Conservation (phyloP, 2,888 invertebrate genomes). For the Conistra vaccinii region DNA sequence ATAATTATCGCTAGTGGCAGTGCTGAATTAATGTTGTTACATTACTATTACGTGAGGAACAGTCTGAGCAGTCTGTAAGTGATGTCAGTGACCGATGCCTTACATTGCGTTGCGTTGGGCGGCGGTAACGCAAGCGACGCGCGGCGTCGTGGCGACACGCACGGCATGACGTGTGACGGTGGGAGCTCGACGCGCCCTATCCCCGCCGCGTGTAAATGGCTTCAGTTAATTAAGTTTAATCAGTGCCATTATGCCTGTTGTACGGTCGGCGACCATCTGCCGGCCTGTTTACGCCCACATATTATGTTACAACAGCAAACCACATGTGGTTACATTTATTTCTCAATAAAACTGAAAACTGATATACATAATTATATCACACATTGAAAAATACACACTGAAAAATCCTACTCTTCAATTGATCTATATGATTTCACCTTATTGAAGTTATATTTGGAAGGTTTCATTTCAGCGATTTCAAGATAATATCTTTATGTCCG, state of each 20-base stretch:
- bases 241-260: slow-evolving; percentile 82
- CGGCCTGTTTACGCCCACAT: slow-evolving; percentile 85
- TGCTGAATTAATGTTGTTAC: slow-evolving; percentile 23
- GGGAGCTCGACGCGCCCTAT: slow-evolving; percentile 71
- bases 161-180: slow-evolving; percentile 58
- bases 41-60: slow-evolving; percentile 51
- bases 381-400: not conserved
- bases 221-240: slow-evolving; percentile 91
- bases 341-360: slow-evolving; percentile 69
- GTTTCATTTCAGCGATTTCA: slow-evolving; percentile 18
- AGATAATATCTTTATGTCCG: slow-evolving; percentile 28
- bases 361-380: too few species aligned
- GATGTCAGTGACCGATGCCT: slow-evolving; percentile 80
- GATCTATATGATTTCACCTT: slow-evolving; percentile 5
- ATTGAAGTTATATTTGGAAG: not conserved
- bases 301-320: slow-evolving; percentile 82
- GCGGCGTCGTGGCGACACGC: slow-evolving; percentile 57
- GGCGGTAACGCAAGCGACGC: slow-evolving; percentile 40
- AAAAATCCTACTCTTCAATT: not conserved
- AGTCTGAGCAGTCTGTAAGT: slow-evolving; percentile 49
- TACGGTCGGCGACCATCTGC: slow-evolving; percentile 84
- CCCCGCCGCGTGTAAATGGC: slow-evolving; percentile 86
- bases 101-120: slow-evolving; percentile 61
- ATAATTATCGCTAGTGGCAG: slow-evolving; percentile 16
- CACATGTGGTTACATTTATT: slow-evolving; percentile 59